Evolutionary conservation across 1,140 invertebrate species (phyloP).

Genomic region (Theocolax elegans): DNA sequence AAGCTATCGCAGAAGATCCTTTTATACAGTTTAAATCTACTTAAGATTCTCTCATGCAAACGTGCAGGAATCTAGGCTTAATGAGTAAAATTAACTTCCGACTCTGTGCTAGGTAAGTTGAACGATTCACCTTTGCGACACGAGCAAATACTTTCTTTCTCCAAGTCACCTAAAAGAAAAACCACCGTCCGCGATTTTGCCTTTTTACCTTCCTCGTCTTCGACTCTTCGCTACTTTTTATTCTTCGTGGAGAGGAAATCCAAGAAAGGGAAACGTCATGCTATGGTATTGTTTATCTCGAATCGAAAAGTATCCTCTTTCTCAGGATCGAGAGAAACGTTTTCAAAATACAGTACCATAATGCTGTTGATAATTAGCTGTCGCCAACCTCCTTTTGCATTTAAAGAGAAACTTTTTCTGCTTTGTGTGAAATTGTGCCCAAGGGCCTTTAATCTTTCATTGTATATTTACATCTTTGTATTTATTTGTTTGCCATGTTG

Average conservation of each 20-base stretch:
- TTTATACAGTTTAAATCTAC: too few species aligned
- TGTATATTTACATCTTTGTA: too few species aligned
- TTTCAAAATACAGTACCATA: not conserved
- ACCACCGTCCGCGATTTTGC: not conserved
- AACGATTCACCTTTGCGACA: not conserved
- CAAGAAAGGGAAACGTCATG: slow-evolving; percentile 16
- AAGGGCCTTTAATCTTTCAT: too few species aligned
- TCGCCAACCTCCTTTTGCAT: not conserved
- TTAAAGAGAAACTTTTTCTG: slow-evolving; percentile 10
- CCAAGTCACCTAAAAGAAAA: slow-evolving; percentile 2
- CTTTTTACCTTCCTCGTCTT: not conserved
- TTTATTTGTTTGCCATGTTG: too few species aligned
- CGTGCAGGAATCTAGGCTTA: slow-evolving; percentile 66
- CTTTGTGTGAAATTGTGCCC: slow-evolving; percentile 43
- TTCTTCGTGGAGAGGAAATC: not conserved
- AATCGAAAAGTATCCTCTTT: slow-evolving; percentile 6
- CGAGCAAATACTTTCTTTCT: too few species aligned
- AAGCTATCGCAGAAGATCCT: slow-evolving; percentile 61
- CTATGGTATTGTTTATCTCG: slow-evolving; percentile 25
- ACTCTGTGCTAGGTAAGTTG: too few species aligned
- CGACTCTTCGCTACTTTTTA: too few species aligned
- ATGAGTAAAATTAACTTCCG: slow-evolving; percentile 63
- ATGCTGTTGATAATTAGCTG: not conserved
- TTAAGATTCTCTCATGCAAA: slow-evolving; percentile 34
- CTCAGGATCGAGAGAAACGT: not conserved